phyloP scores from a whole-genome alignment of 1,140 invertebrate genomes.

The Cydia fagiglandana region DNA sequence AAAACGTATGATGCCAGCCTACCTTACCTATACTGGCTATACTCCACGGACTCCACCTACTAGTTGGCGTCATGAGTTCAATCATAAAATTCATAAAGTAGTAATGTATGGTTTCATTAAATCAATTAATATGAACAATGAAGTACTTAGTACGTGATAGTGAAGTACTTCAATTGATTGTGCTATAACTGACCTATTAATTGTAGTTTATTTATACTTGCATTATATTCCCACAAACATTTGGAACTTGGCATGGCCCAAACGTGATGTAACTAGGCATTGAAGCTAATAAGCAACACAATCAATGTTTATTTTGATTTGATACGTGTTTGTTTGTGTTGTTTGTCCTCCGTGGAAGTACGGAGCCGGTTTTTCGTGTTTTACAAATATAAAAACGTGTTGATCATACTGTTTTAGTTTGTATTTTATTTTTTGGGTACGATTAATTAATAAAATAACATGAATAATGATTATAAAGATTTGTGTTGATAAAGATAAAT shows the following conservation, averaged over 20 bases:
- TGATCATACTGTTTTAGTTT: not conserved
- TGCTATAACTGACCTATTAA: not conserved
- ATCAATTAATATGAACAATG: too few relatives aligned
- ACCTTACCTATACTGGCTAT: too few relatives aligned
- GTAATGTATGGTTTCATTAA: too few relatives aligned
- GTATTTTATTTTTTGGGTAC: not conserved
- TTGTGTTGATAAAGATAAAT: too few relatives aligned
- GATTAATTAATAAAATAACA: not conserved
- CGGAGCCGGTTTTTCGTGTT: conserved; percentile 15
- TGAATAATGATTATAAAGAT: too few relatives aligned
- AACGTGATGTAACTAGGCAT: conserved; percentile 18
- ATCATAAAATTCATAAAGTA: too few relatives aligned
- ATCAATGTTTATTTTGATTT: conserved; percentile 30
- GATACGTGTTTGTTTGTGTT: conserved; percentile 3
- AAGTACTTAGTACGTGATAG: too few relatives aligned
- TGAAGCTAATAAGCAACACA: conserved; percentile 20
- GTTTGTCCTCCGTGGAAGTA: not conserved
- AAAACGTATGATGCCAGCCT: too few relatives aligned
- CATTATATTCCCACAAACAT: not conserved
- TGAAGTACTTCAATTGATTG: not conserved
- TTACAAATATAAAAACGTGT: not conserved
- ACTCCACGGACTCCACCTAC: too few relatives aligned
- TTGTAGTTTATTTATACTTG: conserved; percentile 12
- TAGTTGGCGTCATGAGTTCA: too few relatives aligned
- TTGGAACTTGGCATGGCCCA: conserved; percentile 1